Base-by-base conservation (phyloP, 2,113 vertebrate species). In the Vulpes vulpes region DNA sequence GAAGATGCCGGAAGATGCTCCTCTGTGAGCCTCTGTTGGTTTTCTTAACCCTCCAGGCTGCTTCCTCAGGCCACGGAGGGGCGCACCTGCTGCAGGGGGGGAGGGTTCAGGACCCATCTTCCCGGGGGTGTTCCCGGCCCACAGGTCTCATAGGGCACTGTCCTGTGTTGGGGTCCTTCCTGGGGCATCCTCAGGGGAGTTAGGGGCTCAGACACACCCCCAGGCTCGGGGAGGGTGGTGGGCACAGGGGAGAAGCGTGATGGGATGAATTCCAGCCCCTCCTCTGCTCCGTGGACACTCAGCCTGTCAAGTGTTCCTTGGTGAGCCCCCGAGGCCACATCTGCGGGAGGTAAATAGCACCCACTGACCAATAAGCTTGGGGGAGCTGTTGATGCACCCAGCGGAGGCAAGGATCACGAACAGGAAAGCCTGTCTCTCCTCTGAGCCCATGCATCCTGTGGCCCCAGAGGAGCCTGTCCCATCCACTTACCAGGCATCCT, bases 401-500 rank as follows among this genome's bases (percentile, higher is more conserved):
- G 8, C 0, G 12, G 49, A 11, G 14, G 10, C 20, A 14, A n/a
- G 20, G 5, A 32, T 11, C 1, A 8, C 64, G 11, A 19, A 22
- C 62, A 20, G 2, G 55, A 5, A 7, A 14, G 10, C 22, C 32
- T 11, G 0, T 11, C 64, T 32, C 35, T 69, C 49, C 55, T 49
- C 88, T 19, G 27, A 27, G 81, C 9, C 71, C 8, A 51, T 23
- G 22, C 38, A 17, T 4, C 57, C 65, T 2, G 0, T 2, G 12
- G 60, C 8, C 51, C 67, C 62, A 2, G 43, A 49, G 59, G 23
- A 25, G 23, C 43, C 90, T 2, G 0, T 23, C 53, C 35, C 49
- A 23, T 73, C 20, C 0, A 0, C 2, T 4, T 10, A 49, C 2
- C 73, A 7, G 59, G 43, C 3, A 0, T 51, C 32, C n/a, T 32